These are phyloP conservation scores for Euwallacea fornicatus DNA, from an alignment of 1,140 invertebrate genomes.

Conservation along the genomic window DNA sequence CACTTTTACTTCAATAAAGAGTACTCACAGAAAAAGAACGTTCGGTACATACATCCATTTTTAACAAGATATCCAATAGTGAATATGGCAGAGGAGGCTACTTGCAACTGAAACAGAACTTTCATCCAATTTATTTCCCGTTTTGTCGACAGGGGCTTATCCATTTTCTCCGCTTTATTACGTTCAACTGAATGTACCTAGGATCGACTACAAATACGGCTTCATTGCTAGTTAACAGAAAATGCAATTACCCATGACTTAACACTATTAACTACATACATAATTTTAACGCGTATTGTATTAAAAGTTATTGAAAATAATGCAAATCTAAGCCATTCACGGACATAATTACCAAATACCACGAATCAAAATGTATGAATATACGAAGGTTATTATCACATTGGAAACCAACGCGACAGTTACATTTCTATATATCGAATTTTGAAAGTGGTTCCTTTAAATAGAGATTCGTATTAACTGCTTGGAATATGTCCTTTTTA, in stretches of 20 bases:
- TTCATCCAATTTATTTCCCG: slow-evolving; percentile 41
- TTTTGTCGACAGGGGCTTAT: slow-evolving; percentile 28
- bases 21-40: slow-evolving; percentile 41
- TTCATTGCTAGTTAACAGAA: background rate
- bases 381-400: background rate
- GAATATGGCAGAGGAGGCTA: slow-evolving; percentile 31
- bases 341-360: background rate
- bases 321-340: background rate
- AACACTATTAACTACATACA: background rate
- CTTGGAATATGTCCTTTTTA: background rate
- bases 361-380: background rate
- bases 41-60: slow-evolving; percentile 40
- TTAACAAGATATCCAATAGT: slow-evolving; percentile 30
- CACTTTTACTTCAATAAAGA: background rate
- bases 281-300: background rate
- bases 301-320: background rate
- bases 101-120: slow-evolving; percentile 41
- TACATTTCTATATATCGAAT: background rate
- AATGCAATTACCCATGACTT: background rate
- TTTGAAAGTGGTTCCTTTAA: background rate
- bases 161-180: background rate
- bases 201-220: background rate
- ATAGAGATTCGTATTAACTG: background rate
- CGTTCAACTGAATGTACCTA: background rate
- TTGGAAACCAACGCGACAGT: no score